Evolutionary conservation across 2,113 vertebrate species (phyloP).

Genomic region (Pontoporia blainvillei): DNA sequence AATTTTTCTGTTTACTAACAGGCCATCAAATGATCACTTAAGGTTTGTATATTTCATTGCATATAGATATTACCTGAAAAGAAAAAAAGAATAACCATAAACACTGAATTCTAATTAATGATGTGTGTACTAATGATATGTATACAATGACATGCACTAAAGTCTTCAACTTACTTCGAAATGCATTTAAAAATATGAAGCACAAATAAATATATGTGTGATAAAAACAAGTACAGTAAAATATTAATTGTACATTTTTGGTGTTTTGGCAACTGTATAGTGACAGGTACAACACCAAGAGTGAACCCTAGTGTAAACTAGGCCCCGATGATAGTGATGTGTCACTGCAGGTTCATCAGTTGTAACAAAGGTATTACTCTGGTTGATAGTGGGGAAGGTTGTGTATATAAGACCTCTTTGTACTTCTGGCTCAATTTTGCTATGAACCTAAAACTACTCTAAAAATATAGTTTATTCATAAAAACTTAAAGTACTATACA

Average conservation of each 20-base stretch:
- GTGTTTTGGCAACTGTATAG: background rate
- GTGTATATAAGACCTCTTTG: background rate
- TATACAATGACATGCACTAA: background rate
- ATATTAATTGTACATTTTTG: background rate
- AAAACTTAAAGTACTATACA: background rate
- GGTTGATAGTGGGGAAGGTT: background rate
- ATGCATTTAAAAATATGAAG: background rate
- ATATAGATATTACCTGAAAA: background rate
- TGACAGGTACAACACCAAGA: background rate
- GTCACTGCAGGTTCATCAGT: background rate
- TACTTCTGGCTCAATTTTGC: background rate
- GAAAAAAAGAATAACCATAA: background rate
- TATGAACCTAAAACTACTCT: background rate
- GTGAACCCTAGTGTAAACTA: background rate
- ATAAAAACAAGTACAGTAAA: background rate
- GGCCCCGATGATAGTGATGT: background rate
- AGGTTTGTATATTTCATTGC: background rate
- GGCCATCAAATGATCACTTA: background rate
- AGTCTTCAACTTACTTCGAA: background rate
- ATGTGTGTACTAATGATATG: background rate
- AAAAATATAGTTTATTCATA: background rate
- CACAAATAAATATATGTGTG: background rate
- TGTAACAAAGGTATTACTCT: background rate
- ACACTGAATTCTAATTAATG: background rate
- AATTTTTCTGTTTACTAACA: background rate